A percentile compares a stretch with the other conserved stretches of the same genome.
phyloP scores from a whole-genome alignment of 37 sponge, comb jelly and placozoan species.

The Spongia lamella region DNA sequence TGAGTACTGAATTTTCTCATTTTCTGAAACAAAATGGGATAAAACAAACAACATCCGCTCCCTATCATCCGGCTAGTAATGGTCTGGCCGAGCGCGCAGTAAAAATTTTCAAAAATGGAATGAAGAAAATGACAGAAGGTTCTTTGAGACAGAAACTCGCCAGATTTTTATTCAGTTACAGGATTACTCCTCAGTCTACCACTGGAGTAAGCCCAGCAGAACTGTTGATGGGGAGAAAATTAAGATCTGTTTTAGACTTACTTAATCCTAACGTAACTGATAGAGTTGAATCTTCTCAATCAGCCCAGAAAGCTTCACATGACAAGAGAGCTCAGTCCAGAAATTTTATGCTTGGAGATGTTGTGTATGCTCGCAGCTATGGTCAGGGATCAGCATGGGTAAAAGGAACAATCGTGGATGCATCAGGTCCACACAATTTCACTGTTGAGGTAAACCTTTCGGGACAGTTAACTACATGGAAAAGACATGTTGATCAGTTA shows the following conservation, averaged over 20 bases:
- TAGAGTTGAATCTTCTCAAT: background rate
- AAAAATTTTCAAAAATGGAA: too few relatives aligned
- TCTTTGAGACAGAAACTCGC: background rate
- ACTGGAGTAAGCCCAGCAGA: background rate
- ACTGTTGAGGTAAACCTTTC: too few relatives aligned
- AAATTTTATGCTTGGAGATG: background rate
- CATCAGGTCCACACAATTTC: too few relatives aligned
- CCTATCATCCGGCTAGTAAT: constrained; percentile 17
- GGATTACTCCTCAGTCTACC: background rate
- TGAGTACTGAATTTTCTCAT: constrained; percentile 14
- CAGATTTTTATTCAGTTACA: background rate
- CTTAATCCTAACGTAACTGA: background rate
- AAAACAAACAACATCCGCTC: constrained; percentile 15
- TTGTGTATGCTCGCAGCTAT: background rate
- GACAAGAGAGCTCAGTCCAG: too few relatives aligned
- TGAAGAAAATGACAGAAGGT: too few relatives aligned
- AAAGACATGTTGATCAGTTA: too few relatives aligned
- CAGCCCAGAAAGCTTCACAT: background rate
- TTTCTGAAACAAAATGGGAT: constrained; percentile 22
- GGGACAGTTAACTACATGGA: too few relatives aligned
- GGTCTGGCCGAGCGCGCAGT: constrained; percentile 25
- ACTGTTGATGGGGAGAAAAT: background rate
- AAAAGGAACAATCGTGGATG: background rate
- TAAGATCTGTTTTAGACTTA: background rate
- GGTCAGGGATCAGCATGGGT: background rate